Base-by-base conservation (phyloP, 2,113 vertebrate genomes). In the Cyprinodon variegatus region DNA sequence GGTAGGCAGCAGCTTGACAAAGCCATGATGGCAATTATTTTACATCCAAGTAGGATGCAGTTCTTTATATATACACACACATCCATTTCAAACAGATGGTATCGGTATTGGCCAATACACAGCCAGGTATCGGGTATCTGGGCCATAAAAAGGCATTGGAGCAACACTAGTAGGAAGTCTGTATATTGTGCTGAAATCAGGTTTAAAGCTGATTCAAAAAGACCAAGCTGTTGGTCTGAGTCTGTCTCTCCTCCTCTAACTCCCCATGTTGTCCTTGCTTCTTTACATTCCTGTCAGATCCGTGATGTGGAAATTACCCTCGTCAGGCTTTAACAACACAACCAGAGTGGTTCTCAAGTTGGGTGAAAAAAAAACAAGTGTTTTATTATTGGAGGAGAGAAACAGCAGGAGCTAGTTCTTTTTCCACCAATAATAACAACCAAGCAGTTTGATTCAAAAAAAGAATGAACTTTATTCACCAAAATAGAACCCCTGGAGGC, bases 141-240 rank as follows among this genome's bases (percentile, higher is more conserved):
- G n/a, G 29, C 29, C 29, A 29, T 29, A 29, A 29, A 29, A 29
- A 29, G 29, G 29, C 29, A 29, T 29, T 29, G 29, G 29, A 29
- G 29, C 29, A 29, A 29, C 29, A 29, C 29, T 13, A 67, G 65
- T 53, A 73, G 17, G 66, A 53, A 5, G 17, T 14, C 12, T 61
- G n/a, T 17, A 12, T n/a, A 29, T 22, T 71, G 41, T 14, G 59
- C 72, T 62, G 53, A 68, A 79, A 72, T 37, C 4, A 79, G 82
- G 45, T 65, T 77, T 77, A 20, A 39, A 61, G 50, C 65, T 75
- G 29, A 29, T 29, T 29, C 29, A 29, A 29, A 29, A 29, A 29
- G 29, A 29, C 29, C 29, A 29, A 82, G 67, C 73, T 66, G 70
- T 72, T 80, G 79, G 84, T 68, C 74, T 38, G n/a, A 40, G 61